Evolutionary conservation across 2,797 vertebrate species (phyloP), one percentile per base, ranked within the genome.

Genomic region (Aulostomus chinensis): DNA sequence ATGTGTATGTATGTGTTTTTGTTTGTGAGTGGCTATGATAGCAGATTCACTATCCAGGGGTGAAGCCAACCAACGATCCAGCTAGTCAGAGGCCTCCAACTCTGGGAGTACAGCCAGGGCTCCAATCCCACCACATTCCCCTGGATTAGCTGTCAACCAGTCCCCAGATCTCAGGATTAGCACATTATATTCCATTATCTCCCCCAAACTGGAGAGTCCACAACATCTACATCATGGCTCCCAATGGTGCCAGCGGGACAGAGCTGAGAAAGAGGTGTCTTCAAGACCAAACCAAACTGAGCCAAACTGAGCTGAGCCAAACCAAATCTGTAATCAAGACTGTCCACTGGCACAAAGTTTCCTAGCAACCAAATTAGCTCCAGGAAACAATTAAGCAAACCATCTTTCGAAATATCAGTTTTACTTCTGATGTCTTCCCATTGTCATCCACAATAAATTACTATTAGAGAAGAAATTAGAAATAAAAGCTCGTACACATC

Each of bases 151-250:
- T 75, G 81, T 87, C 86, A 89, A 90, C 84, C 83, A 66, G 81
- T 85, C 80, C 83, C 84, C 81, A 87, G 86, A 89, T 91, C 72
- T 88, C 68, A 73, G 88, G 88, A 91, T 91, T 90, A 89, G 77
- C 84, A 87, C 79, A 78, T 86, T 88, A 86, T 89, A 89, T 82
- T 86, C 84, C 86, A 91, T 89, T 88, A 91, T 90, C 88, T 90
- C 78, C 63, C 68, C 73, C 69, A 85, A 89, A 90, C 83, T 83
- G 85, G 74, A 88, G 74, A 80, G 75, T 79, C 77, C 59, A 56
- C 58, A 72, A 75, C 55, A 73, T 73, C 69, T 56, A 62, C 71
- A 69, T 78, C 63, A 50, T 48, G 29, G 53, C 75, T 74, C 42
- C 56, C 60, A 51, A 40, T 33, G 45, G 28, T 65, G 58, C 72